Conservation (phyloP, 2,797 vertebrate genomes). For the Scolopax bukidnonensis region DNA sequence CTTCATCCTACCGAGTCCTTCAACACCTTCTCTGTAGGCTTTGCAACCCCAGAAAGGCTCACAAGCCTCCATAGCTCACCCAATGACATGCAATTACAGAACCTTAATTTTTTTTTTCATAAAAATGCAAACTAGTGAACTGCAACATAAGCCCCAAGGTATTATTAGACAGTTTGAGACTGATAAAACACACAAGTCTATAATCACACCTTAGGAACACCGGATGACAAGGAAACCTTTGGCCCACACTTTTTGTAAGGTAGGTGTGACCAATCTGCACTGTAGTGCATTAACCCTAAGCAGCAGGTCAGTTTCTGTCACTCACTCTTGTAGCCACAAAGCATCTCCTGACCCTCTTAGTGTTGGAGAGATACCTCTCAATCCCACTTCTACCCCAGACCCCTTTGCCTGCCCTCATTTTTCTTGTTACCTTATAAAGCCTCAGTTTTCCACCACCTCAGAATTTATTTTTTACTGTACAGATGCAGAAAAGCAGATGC, state of each 20-base stretch:
- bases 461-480: neutral
- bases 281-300: neutral
- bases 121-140: neutral
- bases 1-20: neutral
- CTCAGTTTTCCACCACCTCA: neutral
- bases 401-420: neutral
- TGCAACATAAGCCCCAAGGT: neutral
- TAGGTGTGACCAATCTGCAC: neutral
- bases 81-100: neutral
- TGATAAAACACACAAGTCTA: neutral
- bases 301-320: neutral
- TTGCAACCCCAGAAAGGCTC: neutral
- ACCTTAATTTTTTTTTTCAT: neutral
- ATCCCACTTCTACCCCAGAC: neutral
- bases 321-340: neutral
- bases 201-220: neutral
- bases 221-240: neutral
- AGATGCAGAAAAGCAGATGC: neutral
- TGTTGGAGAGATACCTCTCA: neutral
- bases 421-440: neutral
- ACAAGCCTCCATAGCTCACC: neutral
- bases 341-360: neutral
- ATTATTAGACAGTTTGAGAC: neutral
- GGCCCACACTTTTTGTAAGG: neutral
- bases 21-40: neutral